Conservation (phyloP, 2,113 vertebrate species). For the Platanista minor region DNA sequence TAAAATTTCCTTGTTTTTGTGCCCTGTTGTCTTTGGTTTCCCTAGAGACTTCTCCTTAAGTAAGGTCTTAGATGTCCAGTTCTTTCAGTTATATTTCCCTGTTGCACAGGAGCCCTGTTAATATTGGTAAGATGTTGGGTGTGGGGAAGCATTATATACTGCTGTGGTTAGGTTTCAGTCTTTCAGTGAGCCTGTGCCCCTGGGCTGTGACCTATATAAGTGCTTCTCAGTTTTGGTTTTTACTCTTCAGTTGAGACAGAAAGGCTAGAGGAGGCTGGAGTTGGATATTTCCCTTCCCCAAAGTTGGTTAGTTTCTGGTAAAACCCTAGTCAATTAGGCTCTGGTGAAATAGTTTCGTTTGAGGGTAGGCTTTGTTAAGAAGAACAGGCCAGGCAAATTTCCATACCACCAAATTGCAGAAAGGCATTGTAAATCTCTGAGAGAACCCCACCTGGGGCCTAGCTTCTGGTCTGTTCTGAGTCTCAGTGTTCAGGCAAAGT, state of each 20-base stretch:
- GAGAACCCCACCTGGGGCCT: not conserved
- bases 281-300: not conserved
- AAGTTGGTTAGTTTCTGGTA: not conserved
- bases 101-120: not conserved
- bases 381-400: not conserved
- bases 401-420: not conserved
- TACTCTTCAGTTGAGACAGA: not conserved
- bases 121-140: too few species aligned
- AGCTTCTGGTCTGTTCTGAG: not conserved
- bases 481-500: not conserved
- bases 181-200: not conserved
- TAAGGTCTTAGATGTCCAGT: not conserved
- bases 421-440: not conserved
- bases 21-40: not conserved
- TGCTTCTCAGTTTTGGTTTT: not conserved
- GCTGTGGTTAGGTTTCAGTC: not conserved
- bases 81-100: not conserved
- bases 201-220: not conserved
- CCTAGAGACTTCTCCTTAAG: not conserved
- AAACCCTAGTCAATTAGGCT: not conserved
- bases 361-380: not conserved
- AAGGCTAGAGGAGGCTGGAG: not conserved
- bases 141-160: rapidly evolving
- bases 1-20: not conserved
- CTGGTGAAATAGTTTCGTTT: not conserved